Conservation (phyloP, 2,797 vertebrate species). For the Helicolenus hilgendorfi region DNA sequence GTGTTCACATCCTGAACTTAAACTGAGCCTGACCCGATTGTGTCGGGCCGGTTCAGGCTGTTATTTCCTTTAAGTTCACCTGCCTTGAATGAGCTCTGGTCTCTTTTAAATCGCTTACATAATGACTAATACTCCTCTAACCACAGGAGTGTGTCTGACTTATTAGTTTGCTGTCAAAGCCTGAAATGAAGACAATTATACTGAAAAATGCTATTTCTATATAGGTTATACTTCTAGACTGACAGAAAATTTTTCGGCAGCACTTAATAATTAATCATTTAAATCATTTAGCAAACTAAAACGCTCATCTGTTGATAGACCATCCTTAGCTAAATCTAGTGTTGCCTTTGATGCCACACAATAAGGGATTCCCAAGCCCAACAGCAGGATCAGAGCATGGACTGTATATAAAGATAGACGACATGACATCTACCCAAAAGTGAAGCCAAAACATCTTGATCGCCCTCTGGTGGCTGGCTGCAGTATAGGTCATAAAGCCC, state of each 20-base stretch:
- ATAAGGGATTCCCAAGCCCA: background rate
- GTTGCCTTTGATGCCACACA: background rate
- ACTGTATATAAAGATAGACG: no score
- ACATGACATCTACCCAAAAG: no score
- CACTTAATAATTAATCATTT: background rate
- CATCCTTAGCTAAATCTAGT: background rate
- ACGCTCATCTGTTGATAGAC: background rate
- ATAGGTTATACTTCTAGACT: background rate
- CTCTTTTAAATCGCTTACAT: background rate
- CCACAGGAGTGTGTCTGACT: background rate
- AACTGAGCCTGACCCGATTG: background rate
- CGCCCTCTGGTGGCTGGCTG: no score
- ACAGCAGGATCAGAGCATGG: background rate
- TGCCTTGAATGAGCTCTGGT: background rate
- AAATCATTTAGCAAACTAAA: fast-evolving
- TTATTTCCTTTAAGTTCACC: background rate
- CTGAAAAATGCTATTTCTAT: background rate
- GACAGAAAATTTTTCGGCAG: background rate
- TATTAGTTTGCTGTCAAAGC: background rate
- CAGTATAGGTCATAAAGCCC: no score
- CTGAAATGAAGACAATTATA: background rate
- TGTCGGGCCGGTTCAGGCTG: background rate
- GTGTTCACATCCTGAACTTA: background rate
- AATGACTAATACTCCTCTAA: background rate
- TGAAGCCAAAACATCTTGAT: no score